These are phyloP conservation scores for Vanacampus margaritifer DNA, from an alignment of 2,113 vertebrate genomes.

Conservation along the genomic window DNA sequence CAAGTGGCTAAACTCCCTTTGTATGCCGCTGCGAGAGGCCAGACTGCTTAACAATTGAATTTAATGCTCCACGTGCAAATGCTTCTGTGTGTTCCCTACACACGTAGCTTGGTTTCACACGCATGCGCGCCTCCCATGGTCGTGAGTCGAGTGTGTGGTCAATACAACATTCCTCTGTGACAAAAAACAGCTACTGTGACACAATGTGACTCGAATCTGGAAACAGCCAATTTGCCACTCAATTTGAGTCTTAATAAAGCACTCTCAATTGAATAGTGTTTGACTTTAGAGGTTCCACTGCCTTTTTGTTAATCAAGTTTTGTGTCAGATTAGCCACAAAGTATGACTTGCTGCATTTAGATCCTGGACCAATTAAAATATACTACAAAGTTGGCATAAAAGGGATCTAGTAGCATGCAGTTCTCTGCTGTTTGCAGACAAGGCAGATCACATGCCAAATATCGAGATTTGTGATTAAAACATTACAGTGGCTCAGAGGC, in stretches of 20 bases:
- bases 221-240: too few species aligned
- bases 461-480: constrained; percentile 54
- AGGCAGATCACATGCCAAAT: constrained; percentile 46
- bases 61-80: too few species aligned
- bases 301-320: not conserved
- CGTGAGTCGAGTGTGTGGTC: too few species aligned
- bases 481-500: constrained; percentile 41
- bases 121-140: too few species aligned
- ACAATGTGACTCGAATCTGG: too few species aligned
- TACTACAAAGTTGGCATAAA: not conserved
- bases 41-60: too few species aligned
- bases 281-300: not conserved
- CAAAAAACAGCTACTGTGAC: too few species aligned
- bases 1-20: too few species aligned
- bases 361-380: not conserved
- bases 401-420: not conserved
- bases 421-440: constrained; percentile 26
- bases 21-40: too few species aligned
- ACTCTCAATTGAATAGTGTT: not conserved
- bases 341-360: not conserved
- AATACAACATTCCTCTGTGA: too few species aligned
- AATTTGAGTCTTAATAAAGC: not conserved
- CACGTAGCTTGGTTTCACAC: too few species aligned
- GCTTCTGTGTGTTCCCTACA: too few species aligned
- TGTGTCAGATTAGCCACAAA: not conserved